A percentile compares a stretch with the other conserved stretches of the same genome.
These are phyloP conservation scores for Blastomussa wellsi DNA, from an alignment of 92 coral and sea anemone genomes.

Conservation along the genomic window DNA sequence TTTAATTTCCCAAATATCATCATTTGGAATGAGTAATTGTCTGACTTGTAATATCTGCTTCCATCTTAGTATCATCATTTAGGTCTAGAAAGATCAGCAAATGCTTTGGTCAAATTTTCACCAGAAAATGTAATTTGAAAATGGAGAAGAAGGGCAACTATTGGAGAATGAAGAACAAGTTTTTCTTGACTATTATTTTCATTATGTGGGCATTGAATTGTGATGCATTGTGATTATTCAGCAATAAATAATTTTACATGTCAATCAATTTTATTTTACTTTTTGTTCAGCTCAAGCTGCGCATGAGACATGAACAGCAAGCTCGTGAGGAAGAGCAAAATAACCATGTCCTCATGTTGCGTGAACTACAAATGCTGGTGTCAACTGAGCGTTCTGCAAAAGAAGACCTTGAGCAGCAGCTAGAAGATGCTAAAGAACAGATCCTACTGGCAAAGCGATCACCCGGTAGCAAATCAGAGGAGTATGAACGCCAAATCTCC, in stretches of 20 bases:
- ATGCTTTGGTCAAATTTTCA: neutral
- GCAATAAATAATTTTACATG: neutral
- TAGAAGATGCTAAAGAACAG: conserved; percentile 80
- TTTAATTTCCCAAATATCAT: neutral
- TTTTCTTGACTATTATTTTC: neutral
- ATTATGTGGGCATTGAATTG: neutral
- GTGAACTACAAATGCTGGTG: conserved; percentile 89
- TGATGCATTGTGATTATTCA: neutral
- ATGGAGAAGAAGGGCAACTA: neutral
- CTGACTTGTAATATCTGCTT: no score
- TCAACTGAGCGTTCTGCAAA: conserved; percentile 83
- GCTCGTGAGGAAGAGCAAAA: conserved; percentile 94
- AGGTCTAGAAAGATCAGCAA: neutral
- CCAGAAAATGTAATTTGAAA: neutral
- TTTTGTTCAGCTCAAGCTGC: conserved; percentile 67
- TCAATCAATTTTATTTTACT: neutral
- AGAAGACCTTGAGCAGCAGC: conserved; percentile 91
- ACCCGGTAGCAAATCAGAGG: conserved; percentile 73
- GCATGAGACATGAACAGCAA: conserved; percentile 93
- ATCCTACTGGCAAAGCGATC: conserved; percentile 50
- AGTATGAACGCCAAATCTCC: conserved; percentile 70
- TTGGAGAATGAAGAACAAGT: neutral
- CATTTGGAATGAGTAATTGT: neutral
- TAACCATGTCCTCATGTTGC: conserved; percentile 88
- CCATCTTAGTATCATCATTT: neutral